These are phyloP conservation scores for Nomada ruficornis DNA, from an alignment of 2,888 invertebrate species.

Conservation along the genomic window DNA sequence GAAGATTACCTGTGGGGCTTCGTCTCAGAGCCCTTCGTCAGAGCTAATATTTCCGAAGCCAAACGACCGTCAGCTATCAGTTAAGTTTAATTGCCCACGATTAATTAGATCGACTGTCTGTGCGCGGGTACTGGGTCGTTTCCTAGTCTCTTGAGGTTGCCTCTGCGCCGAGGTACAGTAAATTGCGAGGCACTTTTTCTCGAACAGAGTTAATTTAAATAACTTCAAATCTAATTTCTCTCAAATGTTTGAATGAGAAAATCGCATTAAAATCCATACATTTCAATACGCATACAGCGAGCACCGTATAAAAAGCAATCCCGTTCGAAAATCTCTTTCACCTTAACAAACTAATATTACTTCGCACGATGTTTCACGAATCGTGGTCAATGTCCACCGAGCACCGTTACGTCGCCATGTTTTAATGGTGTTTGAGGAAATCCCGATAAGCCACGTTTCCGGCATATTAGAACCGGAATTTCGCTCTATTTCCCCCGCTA, in stretches of 20 bases:
- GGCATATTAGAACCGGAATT: conserved; percentile 60
- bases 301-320: no score
- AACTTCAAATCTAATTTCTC: background rate
- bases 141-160: no score
- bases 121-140: background rate
- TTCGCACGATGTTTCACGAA: background rate
- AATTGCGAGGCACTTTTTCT: no score
- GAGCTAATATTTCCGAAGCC: conserved; percentile 67
- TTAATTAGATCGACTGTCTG: conserved; percentile 57
- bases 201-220: background rate
- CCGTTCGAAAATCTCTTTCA: no score
- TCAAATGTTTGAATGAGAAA: background rate
- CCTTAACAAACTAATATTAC: no score
- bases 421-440: conserved; percentile 48
- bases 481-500: conserved; percentile 43
- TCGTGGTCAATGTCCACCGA: background rate
- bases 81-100: conserved; percentile 66
- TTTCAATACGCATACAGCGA: no score
- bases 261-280: background rate
- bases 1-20: conserved; percentile 58
- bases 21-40: conserved; percentile 22
- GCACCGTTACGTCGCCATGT: conserved; percentile 1
- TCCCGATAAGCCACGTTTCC: conserved; percentile 52
- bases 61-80: conserved; percentile 60
- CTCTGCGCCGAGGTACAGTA: no score